Evolutionary conservation across 2,797 vertebrate species (phyloP).

Genomic region (Craterocephalus amniculus): DNA sequence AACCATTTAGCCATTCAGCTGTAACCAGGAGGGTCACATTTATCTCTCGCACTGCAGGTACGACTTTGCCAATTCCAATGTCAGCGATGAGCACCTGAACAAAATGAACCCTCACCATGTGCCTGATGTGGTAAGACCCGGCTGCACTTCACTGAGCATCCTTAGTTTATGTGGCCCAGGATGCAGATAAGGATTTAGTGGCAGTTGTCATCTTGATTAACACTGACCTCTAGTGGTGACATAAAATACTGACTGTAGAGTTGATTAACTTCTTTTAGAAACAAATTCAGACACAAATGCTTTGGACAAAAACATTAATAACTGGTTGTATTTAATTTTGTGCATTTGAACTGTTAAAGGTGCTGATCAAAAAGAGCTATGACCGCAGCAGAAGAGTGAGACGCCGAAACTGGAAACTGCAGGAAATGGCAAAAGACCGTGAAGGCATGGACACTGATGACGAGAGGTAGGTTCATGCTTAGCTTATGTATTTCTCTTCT

Average conservation of each 20-base stretch:
- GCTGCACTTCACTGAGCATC: not conserved
- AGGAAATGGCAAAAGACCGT: conserved; percentile 88
- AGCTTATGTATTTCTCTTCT: not conserved
- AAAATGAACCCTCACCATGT: conserved; percentile 93
- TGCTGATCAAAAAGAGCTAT: conserved; percentile 96
- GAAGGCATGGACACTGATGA: conserved; percentile 88
- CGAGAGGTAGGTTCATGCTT: conserved; percentile 84
- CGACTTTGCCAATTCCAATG: conserved; percentile 95
- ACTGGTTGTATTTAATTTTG: not conserved
- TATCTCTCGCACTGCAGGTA: conserved; percentile 80
- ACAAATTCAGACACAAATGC: not conserved
- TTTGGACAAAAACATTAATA: not conserved
- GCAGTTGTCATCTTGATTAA: conserved; percentile 7
- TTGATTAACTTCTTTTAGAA: not conserved
- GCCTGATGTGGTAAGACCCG: conserved; percentile 92
- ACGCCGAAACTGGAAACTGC: conserved; percentile 95
- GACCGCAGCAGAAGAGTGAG: conserved; percentile 88
- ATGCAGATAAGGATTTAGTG: not conserved
- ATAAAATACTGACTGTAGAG: conserved; percentile 1
- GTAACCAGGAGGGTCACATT: not conserved
- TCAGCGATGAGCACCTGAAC: conserved; percentile 94
- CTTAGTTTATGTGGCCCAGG: not conserved
- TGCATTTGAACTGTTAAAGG: conserved; percentile 71
- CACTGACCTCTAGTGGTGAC: conserved; percentile 63
- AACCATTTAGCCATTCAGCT: not conserved